These are phyloP conservation scores for Caretta caretta DNA, from an alignment of 2,113 vertebrate species.

Conservation along the genomic window DNA sequence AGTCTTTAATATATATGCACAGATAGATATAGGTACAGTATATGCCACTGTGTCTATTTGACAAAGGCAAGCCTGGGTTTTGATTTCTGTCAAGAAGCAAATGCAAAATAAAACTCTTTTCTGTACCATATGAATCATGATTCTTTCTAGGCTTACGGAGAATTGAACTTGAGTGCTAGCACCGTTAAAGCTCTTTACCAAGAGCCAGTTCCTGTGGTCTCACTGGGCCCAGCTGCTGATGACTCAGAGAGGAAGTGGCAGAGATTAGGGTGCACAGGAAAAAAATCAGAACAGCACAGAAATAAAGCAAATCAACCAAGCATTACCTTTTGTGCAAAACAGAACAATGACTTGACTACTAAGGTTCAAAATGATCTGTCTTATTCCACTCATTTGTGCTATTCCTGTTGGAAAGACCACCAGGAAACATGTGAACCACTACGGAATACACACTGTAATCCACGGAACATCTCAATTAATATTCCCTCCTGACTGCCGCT, in stretches of 20 bases:
- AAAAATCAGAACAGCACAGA: slow-evolving; percentile 80
- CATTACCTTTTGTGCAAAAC: slow-evolving; percentile 94
- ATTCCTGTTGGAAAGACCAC: slow-evolving; percentile 93
- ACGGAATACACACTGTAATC: slow-evolving; percentile 89
- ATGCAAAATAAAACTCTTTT: slow-evolving; percentile 74
- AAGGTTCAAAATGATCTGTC: slow-evolving; percentile 90
- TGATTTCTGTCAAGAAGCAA: slow-evolving; percentile 70
- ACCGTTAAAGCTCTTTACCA: slow-evolving; percentile 89
- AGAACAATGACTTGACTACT: slow-evolving; percentile 92
- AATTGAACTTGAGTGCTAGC: slow-evolving; percentile 92
- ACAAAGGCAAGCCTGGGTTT: slow-evolving; percentile 62
- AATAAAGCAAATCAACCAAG: slow-evolving; percentile 97
- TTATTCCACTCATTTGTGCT: slow-evolving; percentile 86
- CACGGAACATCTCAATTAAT: slow-evolving; percentile 93
- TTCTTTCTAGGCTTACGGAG: slow-evolving; percentile 76
- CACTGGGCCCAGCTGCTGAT: slow-evolving; percentile 89
- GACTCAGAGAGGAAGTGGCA: slow-evolving; percentile 88
- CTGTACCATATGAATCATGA: slow-evolving; percentile 67
- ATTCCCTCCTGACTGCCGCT: slow-evolving; percentile 82
- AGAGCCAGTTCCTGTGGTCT: slow-evolving; percentile 85
- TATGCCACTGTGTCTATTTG: slow-evolving; percentile 48
- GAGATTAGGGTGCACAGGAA: slow-evolving; percentile 81
- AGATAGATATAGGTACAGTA: slow-evolving; percentile 4
- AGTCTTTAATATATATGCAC: neutral
- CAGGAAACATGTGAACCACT: slow-evolving; percentile 91